Evolutionary conservation across 2,113 vertebrate species (phyloP).

Genomic region (Seriola quinqueradiata): DNA sequence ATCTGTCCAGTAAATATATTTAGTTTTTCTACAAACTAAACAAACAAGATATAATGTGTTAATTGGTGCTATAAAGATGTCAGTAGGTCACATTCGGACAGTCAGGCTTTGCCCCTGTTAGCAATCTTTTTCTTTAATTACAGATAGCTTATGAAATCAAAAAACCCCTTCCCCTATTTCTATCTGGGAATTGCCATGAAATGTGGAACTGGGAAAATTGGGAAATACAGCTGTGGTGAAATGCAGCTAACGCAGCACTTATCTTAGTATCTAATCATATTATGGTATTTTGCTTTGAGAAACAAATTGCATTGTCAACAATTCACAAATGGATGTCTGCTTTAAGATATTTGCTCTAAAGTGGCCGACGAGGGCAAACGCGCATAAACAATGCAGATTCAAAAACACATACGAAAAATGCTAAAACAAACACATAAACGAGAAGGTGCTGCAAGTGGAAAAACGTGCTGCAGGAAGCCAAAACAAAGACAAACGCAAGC

Average conservation of each 20-base stretch:
- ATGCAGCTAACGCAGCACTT: slow-evolving; percentile 24
- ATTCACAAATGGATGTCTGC: neutral
- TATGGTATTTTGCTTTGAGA: neutral
- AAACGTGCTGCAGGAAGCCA: no score
- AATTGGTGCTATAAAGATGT: no score
- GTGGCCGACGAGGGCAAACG: no score
- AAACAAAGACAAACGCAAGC: no score
- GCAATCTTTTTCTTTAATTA: no score
- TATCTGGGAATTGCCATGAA: neutral
- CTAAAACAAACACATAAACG: no score
- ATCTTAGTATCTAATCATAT: neutral
- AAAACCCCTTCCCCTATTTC: slow-evolving; percentile 5
- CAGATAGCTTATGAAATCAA: neutral
- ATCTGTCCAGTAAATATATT: no score
- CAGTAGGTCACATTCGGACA: no score
- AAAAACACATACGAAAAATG: no score
- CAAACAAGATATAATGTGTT: neutral
- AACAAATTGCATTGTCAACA: neutral
- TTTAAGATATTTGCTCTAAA: neutral
- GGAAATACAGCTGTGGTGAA: slow-evolving; percentile 13
- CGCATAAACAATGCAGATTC: no score
- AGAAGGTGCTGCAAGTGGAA: no score
- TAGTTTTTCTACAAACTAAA: neutral
- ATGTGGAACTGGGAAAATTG: slow-evolving; percentile 15
- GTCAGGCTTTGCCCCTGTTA: no score